Evolutionary conservation across 2,888 invertebrate species (phyloP), one percentile per base, ranked within the genome.

Genomic region (Stenchaetothrips biformis): DNA sequence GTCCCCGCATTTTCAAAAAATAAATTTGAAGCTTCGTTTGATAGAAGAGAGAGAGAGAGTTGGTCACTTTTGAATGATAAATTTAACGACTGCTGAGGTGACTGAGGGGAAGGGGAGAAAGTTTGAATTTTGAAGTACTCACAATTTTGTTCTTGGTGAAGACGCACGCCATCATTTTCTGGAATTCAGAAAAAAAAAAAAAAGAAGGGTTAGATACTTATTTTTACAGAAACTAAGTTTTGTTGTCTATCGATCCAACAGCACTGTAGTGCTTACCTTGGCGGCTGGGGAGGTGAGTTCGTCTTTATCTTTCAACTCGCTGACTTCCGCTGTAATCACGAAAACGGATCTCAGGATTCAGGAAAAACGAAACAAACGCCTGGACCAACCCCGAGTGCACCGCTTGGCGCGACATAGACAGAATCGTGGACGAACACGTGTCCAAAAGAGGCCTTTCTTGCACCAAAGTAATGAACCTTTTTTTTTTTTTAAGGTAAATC

Each of bases 151-250:
- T 74, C 25, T 74, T 74, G 0, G 67, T 25, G 25, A 74, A 74
- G 9, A 74, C 67, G 7, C 67, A 74, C 0, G 67, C 67, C 67
- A 74, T 74, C 67, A 74, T 21, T 74, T 74, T 74, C 67, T 74
- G 67, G 13, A 53, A 53, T 13, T 53, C 9, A 53, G 16, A 53
- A 53, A 53, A 53, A 16, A 53, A 53, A 16, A 53, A 7, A 18
- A 53, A 53, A 18, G 13, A 53, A 13, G 0, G 18, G 8, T 59
- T 59, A 59, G 0, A 18, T 13, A 18, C 18, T 6, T 59, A 13
- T 18, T 59, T 16, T 18, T 59, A 59, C 59, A 59, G 4, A 59
- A 13, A 59, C 6, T 18, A 59, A 59, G 18, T 0, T 59, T 59
- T 1, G 13, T 13, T 18, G 18, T 6, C 13, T 13, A 2, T 37